phyloP scores from a whole-genome alignment of 2,888 invertebrate genomes.

The Cartodere bifasciata region DNA sequence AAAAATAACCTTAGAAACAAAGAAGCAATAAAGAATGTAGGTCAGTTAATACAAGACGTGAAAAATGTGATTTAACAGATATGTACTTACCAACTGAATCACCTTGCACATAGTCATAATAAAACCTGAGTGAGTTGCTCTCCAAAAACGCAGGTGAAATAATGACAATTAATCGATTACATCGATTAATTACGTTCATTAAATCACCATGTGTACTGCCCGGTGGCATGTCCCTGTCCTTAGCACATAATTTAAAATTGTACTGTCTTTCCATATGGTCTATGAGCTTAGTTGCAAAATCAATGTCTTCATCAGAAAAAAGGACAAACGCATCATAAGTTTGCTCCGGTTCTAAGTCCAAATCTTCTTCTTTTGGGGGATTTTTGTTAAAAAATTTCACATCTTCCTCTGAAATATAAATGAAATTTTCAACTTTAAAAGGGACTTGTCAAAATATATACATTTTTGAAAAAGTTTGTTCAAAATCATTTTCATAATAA shows the following conservation, averaged over 20 bases:
- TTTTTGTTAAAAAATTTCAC: slow-evolving; percentile 15
- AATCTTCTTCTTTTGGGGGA: too few relatives aligned
- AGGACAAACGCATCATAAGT: slow-evolving; percentile 69
- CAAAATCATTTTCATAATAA: too few relatives aligned
- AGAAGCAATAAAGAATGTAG: too few relatives aligned
- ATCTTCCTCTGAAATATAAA: slow-evolving; percentile 22
- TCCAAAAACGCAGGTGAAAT: slow-evolving; percentile 69
- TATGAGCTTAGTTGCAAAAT: slow-evolving; percentile 54
- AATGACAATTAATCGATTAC: slow-evolving; percentile 66
- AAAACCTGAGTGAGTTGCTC: slow-evolving; percentile 65
- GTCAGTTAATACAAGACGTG: too few relatives aligned
- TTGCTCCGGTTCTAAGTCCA: too few relatives aligned
- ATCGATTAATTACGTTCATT: slow-evolving; percentile 61
- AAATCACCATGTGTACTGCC: slow-evolving; percentile 62
- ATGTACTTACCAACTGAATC: slow-evolving; percentile 65
- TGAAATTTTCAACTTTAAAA: slow-evolving; percentile 5
- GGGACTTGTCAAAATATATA: background rate
- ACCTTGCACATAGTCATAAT: slow-evolving; percentile 68
- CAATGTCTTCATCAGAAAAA: slow-evolving; percentile 58
- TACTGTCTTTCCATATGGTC: slow-evolving; percentile 46
- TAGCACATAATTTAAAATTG: slow-evolving; percentile 57
- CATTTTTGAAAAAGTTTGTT: too few relatives aligned
- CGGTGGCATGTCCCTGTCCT: slow-evolving; percentile 57
- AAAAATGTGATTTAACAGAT: too few relatives aligned
- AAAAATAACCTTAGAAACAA: too few relatives aligned